Base-by-base conservation (phyloP, 2,797 vertebrate species). In the Gambelia wislizenii region DNA sequence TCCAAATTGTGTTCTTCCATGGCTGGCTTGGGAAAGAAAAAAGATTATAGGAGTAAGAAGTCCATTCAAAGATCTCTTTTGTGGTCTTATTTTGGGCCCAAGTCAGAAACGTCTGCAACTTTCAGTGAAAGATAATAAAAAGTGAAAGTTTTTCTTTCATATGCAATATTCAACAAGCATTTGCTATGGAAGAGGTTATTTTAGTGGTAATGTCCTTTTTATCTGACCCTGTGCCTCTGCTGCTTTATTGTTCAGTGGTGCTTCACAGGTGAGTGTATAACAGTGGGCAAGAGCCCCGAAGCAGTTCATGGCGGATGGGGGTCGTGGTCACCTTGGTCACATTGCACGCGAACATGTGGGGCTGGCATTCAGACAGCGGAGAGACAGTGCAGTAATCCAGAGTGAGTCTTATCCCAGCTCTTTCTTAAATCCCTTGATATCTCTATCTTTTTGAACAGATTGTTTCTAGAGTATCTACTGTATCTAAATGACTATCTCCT, bases 331-430 rank as follows among this genome's bases (percentile, higher is more conserved):
- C 89, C 97, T 77, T 99, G 99, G 99, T 98, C 99, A 56, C 97
- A 99, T 92, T 99, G 99, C 92, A 98, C 99, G 77, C 98, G 98
- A 91, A 99, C 99, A 1, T 99, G 99, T 89, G 98, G 99, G 18
- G 98, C 98, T 0, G 99, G 99, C 89, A 97, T 98, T 78, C 99
- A 99, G 96, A 97, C 98, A 0, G 98, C 99, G 39, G 98, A 99
- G 87, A 97, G 99, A 90, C 98, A 98, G 3, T 99, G 99, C 70
- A 97, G 98, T 96, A 98, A 96, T 89, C 99, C 99, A 2, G 98
- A 98, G 99, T 99, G 97, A 98, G 98, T 93, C 44, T 39, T 13
- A 8, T 10, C 20, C 54, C 42, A 39, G 42, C 27, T 44, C 36
- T 56, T 82, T 56, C 30, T 22, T 42, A 54, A 72, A 72, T 25